Percentiles rank a stretch among this genome's conserved stretches.
Evolutionary conservation across 2,888 invertebrate species (phyloP).

Genomic region (Eilema sororculum): DNA sequence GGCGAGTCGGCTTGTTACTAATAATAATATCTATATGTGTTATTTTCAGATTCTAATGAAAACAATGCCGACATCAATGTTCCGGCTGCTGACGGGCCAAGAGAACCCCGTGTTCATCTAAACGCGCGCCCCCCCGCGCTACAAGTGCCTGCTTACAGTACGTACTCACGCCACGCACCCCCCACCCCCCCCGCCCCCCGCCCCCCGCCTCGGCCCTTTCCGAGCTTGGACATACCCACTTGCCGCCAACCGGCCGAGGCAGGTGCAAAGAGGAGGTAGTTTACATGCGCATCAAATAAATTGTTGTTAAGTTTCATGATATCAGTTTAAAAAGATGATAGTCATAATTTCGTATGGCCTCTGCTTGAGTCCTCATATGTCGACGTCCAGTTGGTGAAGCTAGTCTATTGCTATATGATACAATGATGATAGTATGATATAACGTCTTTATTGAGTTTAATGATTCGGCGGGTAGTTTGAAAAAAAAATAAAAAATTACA

Average conservation of each 20-base stretch:
- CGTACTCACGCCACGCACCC: slow-evolving; percentile 7
- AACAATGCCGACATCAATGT: slow-evolving; percentile 99
- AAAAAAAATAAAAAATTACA: no score
- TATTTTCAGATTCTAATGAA: slow-evolving; percentile 97
- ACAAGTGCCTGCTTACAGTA: slow-evolving; percentile 88
- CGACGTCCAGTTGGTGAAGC: no score
- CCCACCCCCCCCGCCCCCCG: no score
- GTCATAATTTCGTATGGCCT: no score
- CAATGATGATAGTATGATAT: no score
- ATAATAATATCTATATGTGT: no score
- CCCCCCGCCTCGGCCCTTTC: slow-evolving; percentile 19
- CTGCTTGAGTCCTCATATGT: no score
- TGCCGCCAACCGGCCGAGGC: neutral
- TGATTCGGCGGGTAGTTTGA: no score
- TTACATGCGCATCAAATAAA: neutral
- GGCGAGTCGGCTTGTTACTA: no score
- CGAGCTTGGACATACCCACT: neutral
- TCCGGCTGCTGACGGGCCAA: slow-evolving; percentile 99
- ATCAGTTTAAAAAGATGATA: no score
- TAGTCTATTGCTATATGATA: no score
- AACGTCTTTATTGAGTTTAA: no score
- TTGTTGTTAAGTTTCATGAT: neutral
- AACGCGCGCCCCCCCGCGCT: slow-evolving; percentile 66
- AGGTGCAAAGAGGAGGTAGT: slow-evolving; percentile 3
- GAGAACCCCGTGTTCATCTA: slow-evolving; percentile 99